These are phyloP conservation scores for Lepisosteus osseus DNA, from an alignment of 2,113 vertebrate genomes.

Conservation along the genomic window DNA sequence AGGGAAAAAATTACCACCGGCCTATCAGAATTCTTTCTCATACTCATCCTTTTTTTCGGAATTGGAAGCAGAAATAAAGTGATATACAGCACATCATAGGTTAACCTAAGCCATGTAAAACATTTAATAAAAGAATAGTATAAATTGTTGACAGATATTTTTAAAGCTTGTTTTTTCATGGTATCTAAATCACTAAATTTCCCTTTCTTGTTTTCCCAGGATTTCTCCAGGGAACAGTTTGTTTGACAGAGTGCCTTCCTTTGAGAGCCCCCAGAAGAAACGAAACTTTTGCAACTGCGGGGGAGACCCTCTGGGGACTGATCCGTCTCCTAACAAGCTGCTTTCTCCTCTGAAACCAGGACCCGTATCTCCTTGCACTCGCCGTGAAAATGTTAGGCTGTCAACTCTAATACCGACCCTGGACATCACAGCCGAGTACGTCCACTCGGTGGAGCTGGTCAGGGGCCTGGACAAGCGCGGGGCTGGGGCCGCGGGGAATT, in stretches of 20 bases:
- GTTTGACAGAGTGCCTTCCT: conserved; percentile 71
- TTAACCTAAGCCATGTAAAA: no score
- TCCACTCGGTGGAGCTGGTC: conserved; percentile 48
- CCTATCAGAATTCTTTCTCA: no score
- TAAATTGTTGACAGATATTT: neutral
- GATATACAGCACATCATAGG: no score
- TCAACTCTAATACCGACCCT: conserved; percentile 71
- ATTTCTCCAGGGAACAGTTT: conserved; percentile 77
- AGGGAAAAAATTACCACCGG: no score
- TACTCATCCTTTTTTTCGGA: no score
- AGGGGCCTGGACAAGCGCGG: conserved; percentile 37
- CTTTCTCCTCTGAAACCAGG: conserved; percentile 30
- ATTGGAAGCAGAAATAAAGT: no score
- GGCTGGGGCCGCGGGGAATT: conserved; percentile 9
- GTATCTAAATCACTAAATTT: no score
- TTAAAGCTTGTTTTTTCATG: neutral
- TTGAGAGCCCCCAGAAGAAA: conserved; percentile 34
- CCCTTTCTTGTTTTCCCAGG: conserved; percentile 49
- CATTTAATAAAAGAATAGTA: no score
- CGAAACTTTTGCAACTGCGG: conserved; percentile 66
- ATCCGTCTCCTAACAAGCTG: conserved; percentile 36
- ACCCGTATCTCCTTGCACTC: conserved; percentile 55
- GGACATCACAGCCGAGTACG: conserved; percentile 79
- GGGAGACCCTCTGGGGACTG: conserved; percentile 17
- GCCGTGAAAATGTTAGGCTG: conserved; percentile 46